A percentile compares a stretch with the other conserved stretches of the same genome.
These are phyloP conservation scores for Astreopora myriophthalma DNA, from an alignment of 64 coral and sea anemone genomes.

Conservation along the genomic window DNA sequence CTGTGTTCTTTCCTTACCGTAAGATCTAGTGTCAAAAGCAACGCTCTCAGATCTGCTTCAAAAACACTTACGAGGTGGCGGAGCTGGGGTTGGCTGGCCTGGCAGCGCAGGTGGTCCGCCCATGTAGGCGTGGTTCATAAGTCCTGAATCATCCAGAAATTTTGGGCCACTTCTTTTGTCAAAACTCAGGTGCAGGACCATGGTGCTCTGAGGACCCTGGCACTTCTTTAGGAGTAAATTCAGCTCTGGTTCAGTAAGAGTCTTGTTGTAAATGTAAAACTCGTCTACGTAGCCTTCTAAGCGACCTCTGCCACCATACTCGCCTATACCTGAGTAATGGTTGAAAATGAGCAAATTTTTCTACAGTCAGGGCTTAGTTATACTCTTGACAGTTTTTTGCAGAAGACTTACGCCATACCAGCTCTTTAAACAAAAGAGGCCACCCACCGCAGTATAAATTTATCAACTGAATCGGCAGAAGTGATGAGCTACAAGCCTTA, in stretches of 20 bases:
- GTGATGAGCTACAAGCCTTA: no score
- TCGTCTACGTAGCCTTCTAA: conserved; percentile 91
- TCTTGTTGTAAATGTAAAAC: conserved; percentile 96
- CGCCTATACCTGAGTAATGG: conserved; percentile 73
- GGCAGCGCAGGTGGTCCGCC: conserved; percentile 13
- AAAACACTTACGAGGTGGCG: conserved; percentile 47
- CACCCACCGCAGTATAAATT: no score
- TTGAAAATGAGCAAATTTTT: not conserved
- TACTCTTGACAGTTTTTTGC: no score
- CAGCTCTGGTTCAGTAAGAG: conserved; percentile 73
- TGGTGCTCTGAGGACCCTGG: conserved; percentile 57
- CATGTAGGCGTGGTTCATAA: conserved; percentile 79
- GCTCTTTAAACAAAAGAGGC: no score
- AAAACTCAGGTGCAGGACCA: conserved; percentile 89
- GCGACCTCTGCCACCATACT: conserved; percentile 48
- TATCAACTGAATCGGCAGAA: no score
- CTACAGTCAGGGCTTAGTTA: not conserved
- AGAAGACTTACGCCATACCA: no score
- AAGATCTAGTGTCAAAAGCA: no score
- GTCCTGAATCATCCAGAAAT: conserved; percentile 82
- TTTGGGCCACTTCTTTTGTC: conserved; percentile 77
- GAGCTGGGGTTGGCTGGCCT: conserved; percentile 36
- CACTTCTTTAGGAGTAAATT: conserved; percentile 77
- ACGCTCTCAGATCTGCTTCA: not conserved
- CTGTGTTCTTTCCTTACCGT: no score